These are phyloP conservation scores for Spodoptera frugiperda DNA, from an alignment of 1,140 invertebrate genomes.

Conservation along the genomic window DNA sequence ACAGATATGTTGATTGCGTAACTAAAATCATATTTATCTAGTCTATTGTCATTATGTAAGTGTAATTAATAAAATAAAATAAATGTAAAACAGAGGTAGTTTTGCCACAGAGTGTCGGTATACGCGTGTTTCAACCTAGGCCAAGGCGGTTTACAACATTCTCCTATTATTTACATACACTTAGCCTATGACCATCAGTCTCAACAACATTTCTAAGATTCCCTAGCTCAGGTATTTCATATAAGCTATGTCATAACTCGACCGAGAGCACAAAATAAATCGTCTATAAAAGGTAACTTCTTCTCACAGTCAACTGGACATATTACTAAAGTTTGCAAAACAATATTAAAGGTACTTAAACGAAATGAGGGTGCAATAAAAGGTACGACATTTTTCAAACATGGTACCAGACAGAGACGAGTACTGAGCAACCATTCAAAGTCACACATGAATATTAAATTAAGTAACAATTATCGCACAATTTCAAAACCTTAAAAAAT, in stretches of 20 bases:
- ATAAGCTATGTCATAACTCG: constrained; percentile 75
- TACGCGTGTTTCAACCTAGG: constrained; percentile 78
- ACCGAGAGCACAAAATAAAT: constrained; percentile 78
- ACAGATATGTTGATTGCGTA: constrained; percentile 81
- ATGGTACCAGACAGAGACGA: constrained; percentile 73
- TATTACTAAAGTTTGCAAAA: constrained; percentile 58
- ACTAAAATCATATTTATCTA: constrained; percentile 72
- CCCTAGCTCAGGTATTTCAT: constrained; percentile 76
- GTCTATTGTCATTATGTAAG: constrained; percentile 72
- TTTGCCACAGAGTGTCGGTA: constrained; percentile 76
- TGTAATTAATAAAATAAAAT: constrained; percentile 59
- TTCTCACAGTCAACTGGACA: constrained; percentile 78
- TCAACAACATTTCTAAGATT: constrained; percentile 80
- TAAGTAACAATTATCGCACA: constrained; percentile 84
- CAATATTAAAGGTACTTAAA: constrained; percentile 70
- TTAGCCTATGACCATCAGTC: constrained; percentile 84
- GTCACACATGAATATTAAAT: constrained; percentile 79
- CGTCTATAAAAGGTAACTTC: constrained; percentile 79
- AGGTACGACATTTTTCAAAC: constrained; percentile 75
- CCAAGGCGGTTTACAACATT: constrained; percentile 82
- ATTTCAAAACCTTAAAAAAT: constrained; percentile 80
- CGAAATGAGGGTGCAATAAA: constrained; percentile 66
- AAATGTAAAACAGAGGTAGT: constrained; percentile 66
- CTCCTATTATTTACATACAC: constrained; percentile 85
- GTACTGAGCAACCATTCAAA: constrained; percentile 78